These are phyloP conservation scores for Cosmorhoe ocellata DNA, from an alignment of 2,888 invertebrate species.

Conservation along the genomic window DNA sequence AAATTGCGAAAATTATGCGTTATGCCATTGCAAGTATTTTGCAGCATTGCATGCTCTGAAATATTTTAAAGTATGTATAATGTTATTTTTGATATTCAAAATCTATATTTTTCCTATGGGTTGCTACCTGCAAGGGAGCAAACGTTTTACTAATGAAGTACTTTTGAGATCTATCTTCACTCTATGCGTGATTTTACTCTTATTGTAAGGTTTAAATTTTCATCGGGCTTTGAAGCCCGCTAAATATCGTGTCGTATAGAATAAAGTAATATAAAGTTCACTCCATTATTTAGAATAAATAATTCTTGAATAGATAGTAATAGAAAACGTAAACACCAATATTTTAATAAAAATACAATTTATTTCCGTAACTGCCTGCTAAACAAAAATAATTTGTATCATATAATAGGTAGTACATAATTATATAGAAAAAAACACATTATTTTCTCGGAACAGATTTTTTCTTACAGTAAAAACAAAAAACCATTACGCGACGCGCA, in stretches of 20 bases:
- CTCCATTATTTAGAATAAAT: constrained; percentile 44
- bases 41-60: constrained; percentile 52
- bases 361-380: constrained; percentile 8
- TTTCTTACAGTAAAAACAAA: no score
- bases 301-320: constrained; percentile 21
- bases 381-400: neutral
- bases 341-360: constrained; percentile 27
- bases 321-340: constrained; percentile 21
- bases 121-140: constrained; percentile 70
- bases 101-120: constrained; percentile 74
- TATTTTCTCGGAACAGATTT: no score
- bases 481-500: no score
- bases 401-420: no score
- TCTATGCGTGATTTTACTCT: constrained; percentile 61
- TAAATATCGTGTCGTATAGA: constrained; percentile 45
- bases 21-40: constrained; percentile 42
- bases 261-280: constrained; percentile 38
- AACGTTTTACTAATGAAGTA: constrained; percentile 58
- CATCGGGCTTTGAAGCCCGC: constrained; percentile 48
- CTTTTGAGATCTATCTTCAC: constrained; percentile 70
- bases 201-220: constrained; percentile 55
- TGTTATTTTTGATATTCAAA: constrained; percentile 80
- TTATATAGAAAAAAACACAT: no score
- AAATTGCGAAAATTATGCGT: constrained; percentile 1
- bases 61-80: constrained; percentile 56